Evolutionary conservation across 2,113 vertebrate genomes (phyloP).

Genomic region (Athene noctua): DNA sequence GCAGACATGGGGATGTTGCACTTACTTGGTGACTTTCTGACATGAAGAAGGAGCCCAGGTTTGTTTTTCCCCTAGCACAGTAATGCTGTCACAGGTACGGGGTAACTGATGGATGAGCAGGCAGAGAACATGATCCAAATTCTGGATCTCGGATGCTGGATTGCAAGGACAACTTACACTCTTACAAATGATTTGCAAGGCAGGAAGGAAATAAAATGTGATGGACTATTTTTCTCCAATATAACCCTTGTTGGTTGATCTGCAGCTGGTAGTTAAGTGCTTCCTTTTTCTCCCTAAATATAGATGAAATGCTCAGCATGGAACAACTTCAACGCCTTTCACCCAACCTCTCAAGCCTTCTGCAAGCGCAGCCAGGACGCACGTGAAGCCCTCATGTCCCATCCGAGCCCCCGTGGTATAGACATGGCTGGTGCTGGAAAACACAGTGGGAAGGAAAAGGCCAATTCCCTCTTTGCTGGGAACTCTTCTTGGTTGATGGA

Average conservation of each 20-base stretch:
- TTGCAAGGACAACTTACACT: neutral
- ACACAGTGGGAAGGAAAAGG: neutral
- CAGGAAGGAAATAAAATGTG: conserved; percentile 2
- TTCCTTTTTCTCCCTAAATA: conserved; percentile 65
- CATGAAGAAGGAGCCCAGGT: neutral
- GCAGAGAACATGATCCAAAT: neutral
- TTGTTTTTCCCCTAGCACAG: too few species aligned
- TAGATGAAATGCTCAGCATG: conserved; percentile 29
- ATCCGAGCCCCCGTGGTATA: rapidly evolving
- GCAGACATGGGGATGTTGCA: rapidly evolving
- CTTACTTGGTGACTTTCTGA: neutral
- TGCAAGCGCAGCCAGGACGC: neutral
- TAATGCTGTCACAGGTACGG: rapidly evolving
- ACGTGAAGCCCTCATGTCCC: neutral
- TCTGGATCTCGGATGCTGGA: neutral
- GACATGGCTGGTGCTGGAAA: neutral
- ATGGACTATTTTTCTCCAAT: neutral
- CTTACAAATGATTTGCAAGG: neutral
- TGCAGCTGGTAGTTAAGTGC: conserved; percentile 59
- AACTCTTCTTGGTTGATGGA: neutral
- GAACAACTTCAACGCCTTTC: neutral
- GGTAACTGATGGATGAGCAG: neutral
- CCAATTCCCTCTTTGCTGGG: neutral
- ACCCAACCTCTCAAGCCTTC: neutral
- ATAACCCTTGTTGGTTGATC: neutral